phyloP scores from a whole-genome alignment of 2,113 vertebrate genomes.

The Panthera tigris region DNA sequence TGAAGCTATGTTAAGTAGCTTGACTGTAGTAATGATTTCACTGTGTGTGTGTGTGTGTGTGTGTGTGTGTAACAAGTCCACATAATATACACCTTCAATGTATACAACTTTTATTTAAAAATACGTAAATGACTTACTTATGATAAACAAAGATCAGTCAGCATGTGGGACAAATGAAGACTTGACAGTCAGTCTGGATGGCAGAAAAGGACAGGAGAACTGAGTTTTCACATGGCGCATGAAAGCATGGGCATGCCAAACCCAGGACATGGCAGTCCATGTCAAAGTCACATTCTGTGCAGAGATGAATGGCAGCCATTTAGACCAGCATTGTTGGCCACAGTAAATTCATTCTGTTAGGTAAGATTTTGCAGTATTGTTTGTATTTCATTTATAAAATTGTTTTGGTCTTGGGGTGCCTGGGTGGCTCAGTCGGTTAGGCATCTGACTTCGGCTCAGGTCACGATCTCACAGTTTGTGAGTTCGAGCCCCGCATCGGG shows the following conservation, averaged over 20 bases:
- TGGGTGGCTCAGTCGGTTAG: too few species aligned
- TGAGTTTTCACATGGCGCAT: accelerated
- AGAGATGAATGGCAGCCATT: background rate
- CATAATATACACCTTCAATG: background rate
- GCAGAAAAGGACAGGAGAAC: background rate
- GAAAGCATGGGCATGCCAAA: background rate
- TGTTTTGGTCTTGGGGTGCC: background rate
- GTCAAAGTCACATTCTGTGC: background rate
- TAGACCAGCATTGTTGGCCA: background rate
- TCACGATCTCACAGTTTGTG: too few species aligned
- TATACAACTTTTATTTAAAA: background rate
- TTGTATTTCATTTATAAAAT: background rate
- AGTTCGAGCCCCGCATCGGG: too few species aligned
- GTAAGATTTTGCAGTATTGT: background rate
- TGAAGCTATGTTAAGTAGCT: background rate
- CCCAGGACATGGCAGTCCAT: accelerated
- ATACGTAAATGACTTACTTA: background rate
- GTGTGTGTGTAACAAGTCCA: background rate
- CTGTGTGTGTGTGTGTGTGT: background rate
- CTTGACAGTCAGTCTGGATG: background rate
- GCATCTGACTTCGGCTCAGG: too few species aligned
- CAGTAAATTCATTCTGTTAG: background rate
- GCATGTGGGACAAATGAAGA: background rate
- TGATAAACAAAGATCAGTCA: background rate
- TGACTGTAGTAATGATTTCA: background rate